Base-by-base conservation (phyloP, 2,888 invertebrate genomes). In the Drosophila meridionalis region DNA sequence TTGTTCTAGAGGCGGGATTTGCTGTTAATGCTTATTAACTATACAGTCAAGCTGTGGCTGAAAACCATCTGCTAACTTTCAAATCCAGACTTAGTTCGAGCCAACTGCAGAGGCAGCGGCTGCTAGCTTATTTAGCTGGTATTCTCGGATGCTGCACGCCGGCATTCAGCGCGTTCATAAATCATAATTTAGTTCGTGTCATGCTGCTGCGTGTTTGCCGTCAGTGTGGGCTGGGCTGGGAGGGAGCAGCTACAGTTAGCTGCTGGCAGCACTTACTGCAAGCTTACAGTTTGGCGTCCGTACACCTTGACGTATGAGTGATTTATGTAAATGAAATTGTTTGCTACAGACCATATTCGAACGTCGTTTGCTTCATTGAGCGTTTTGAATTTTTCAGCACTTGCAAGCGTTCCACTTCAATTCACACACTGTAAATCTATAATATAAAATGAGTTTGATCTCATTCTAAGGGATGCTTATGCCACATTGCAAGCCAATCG, bases 321-420 rank as follows among this genome's bases (percentile, higher is more conserved):
- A 85, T 86, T 88, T 86, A 86, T 85, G 89, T 73, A 80, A 86
- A 86, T 83, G 62, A 75, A 88, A 86, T 76, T 85, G 72, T 74
- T 74, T 83, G 73, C 63, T 76, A 59, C 73, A 30, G 56, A 67
- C 74, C 50, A 56, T 53, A 52, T 20, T 20, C 67, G 67, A 66
- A 71, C 68, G 60, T 61, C 56, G 72, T 56, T 73, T 45, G 52
- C 66, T 70, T 67, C 64, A 67, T 69, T 66, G 42, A 60, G 62
- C 42, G 66, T 57, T 64, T 62, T 48, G 62, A 43, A 42, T 50
- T 56, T 36, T 40, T 38, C 34, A 52, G 52, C 4, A 12, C 7
- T 3, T 12, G 36, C 36, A 36, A 34, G 52, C 9, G 48, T 55
- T 55, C 7, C 76, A 62, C 48, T 40, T 76, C 60, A 70, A 57